A percentile compares a stretch with the other conserved stretches of the same genome.
Evolutionary conservation across 2,113 vertebrate genomes (phyloP).

Genomic region (Elephas maximus): DNA sequence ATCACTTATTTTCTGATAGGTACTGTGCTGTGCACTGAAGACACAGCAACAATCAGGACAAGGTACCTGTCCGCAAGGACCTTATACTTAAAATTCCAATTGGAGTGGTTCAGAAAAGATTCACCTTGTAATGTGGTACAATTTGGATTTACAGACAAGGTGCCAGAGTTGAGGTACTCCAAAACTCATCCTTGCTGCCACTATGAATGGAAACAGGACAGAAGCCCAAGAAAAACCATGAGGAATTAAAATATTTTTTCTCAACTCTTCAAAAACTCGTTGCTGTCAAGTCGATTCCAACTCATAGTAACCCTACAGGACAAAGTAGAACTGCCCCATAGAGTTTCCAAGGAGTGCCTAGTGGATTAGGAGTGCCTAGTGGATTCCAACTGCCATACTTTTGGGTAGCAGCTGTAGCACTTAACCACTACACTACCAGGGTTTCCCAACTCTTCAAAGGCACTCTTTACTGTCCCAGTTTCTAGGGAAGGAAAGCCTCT

Average conservation of each 20-base stretch:
- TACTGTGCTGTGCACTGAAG: not conserved
- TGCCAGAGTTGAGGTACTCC: not conserved
- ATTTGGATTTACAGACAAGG: not conserved
- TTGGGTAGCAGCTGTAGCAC: too few relatives aligned
- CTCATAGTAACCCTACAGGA: too few relatives aligned
- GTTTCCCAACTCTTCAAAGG: not conserved
- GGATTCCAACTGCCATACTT: too few relatives aligned
- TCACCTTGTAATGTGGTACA: not conserved
- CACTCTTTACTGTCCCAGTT: not conserved
- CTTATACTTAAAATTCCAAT: not conserved
- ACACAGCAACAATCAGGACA: not conserved
- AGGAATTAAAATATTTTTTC: slow-evolving; percentile 12
- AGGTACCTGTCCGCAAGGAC: not conserved
- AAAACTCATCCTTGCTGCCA: slow-evolving; percentile 16
- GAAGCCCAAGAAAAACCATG: not conserved
- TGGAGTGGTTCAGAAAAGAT: not conserved
- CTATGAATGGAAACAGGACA: not conserved
- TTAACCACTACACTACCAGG: too few relatives aligned
- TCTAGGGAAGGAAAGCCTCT: not conserved
- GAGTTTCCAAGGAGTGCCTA: too few relatives aligned
- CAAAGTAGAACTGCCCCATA: too few relatives aligned
- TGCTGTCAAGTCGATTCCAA: too few relatives aligned
- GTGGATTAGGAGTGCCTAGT: too few relatives aligned
- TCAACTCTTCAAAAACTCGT: not conserved
- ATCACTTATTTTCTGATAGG: not conserved